These are phyloP conservation scores for Prunella fulvescens DNA, from an alignment of 2,113 vertebrate genomes.

Conservation along the genomic window DNA sequence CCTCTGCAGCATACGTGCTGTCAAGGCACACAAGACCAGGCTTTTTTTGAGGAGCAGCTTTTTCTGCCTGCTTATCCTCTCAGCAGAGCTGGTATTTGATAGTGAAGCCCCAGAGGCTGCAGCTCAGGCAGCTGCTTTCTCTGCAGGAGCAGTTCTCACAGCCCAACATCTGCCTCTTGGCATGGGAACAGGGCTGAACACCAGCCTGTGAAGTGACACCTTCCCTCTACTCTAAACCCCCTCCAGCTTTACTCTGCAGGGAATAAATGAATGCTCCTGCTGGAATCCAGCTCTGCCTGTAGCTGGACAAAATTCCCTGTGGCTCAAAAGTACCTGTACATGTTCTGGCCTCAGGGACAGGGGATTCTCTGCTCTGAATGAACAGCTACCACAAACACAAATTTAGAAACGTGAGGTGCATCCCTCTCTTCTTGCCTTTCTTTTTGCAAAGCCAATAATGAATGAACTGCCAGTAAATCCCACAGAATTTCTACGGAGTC, in stretches of 20 bases:
- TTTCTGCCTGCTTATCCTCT: background rate
- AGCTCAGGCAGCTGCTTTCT: background rate
- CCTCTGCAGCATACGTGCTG: accelerated
- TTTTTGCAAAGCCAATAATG: background rate
- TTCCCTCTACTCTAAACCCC: background rate
- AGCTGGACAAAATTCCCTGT: background rate
- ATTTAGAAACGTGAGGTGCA: background rate
- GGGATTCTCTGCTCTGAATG: background rate
- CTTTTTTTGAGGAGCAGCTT: background rate
- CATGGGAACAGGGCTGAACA: background rate
- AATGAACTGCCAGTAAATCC: background rate
- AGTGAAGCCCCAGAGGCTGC: background rate
- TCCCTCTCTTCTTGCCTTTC: background rate
- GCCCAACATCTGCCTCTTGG: background rate
- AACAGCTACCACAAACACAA: background rate
- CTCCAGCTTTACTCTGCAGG: background rate
- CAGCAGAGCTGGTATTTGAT: background rate
- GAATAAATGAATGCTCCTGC: background rate
- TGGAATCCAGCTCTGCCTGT: background rate
- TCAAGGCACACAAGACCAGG: background rate
- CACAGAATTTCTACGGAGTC: background rate
- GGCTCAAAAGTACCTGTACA: background rate
- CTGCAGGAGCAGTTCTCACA: slow-evolving; percentile 12
- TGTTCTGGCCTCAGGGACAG: background rate
- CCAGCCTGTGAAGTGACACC: background rate